phyloP scores from a whole-genome alignment of 2,888 invertebrate genomes.

The Cheilosia vernalis region DNA sequence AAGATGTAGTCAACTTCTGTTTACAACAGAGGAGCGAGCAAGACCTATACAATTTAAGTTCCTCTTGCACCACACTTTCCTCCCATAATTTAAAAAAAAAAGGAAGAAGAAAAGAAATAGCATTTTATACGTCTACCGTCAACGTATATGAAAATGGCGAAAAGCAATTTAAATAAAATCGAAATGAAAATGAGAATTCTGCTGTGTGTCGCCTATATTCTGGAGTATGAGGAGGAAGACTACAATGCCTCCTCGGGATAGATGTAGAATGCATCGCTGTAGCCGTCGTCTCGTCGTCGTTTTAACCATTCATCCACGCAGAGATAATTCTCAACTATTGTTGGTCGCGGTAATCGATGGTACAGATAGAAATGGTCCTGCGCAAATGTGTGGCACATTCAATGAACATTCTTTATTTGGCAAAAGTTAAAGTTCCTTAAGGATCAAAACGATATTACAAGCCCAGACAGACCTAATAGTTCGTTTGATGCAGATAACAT shows the following conservation, averaged over 20 bases:
- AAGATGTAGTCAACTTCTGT: neutral
- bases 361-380: conserved; percentile 18
- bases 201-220: neutral
- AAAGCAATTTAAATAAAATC: conserved; percentile 25
- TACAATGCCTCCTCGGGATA: no score
- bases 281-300: conserved; percentile 1
- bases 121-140: no score
- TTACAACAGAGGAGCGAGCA: neutral
- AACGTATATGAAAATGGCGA: neutral
- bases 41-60: no score
- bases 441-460: conserved; percentile 19
- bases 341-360: conserved; percentile 7
- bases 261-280: neutral
- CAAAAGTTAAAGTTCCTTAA: conserved; percentile 8
- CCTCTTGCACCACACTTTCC: no score
- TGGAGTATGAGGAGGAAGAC: no score
- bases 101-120: neutral
- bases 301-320: conserved; percentile 8
- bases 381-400: conserved; percentile 12
- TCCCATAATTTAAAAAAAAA: neutral
- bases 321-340: conserved; percentile 10
- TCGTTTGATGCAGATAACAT: conserved; percentile 1
- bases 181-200: neutral
- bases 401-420: conserved; percentile 39
- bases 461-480: conserved; percentile 6